Evolutionary conservation across 2,888 invertebrate species (phyloP), one percentile per base, ranked within the genome.

Genomic region (Seladonia tumulorum): DNA sequence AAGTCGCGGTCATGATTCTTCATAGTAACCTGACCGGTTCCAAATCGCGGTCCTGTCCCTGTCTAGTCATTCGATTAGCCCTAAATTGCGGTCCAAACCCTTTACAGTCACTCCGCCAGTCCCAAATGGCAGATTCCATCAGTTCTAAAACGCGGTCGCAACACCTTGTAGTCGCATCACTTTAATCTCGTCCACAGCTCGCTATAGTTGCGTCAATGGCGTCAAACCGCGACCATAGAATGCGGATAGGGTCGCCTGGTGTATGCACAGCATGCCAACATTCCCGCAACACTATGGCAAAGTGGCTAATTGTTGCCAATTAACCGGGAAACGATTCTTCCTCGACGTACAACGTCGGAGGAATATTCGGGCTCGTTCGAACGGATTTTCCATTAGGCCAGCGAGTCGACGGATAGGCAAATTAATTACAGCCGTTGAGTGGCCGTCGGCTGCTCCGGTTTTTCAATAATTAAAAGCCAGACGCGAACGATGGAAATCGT

Each of bases 401-500:
- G 63, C 81, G 83, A 81, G 29, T 70, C 68, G 39, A 22, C 22
- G 45, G 39, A 57, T 76, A 73, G 57, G 82, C 74, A 84, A 82
- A 74, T 82, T 82, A 82, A 83, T 83, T 81, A 83, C 75, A 70
- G 25, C 47, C 79, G 68, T 68, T 25, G 74, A 66, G 45, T 82
- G 60, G 74, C 18, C 70, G 71, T 49, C 70, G n/a, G 29, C 18
- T 39, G 29, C n/a, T 70, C 75, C 25, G 70, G 60, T 75, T 83
- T 83, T 81, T 83, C 83, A 71, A 83, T 83, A 83, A 83, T 83
- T 81, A 71, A 83, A 83, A 75, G 81, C n/a, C 35, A 70, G 42
- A 47, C 71, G 49, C 16, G 39, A 72, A 70, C 47, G 18, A 29
- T 18, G 22, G 42, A n/a, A 47, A 74, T n/a, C 35, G 73, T 70